Conservation (phyloP, 92 coral and sea anemone species). For the Palythoa caribaeorum region DNA sequence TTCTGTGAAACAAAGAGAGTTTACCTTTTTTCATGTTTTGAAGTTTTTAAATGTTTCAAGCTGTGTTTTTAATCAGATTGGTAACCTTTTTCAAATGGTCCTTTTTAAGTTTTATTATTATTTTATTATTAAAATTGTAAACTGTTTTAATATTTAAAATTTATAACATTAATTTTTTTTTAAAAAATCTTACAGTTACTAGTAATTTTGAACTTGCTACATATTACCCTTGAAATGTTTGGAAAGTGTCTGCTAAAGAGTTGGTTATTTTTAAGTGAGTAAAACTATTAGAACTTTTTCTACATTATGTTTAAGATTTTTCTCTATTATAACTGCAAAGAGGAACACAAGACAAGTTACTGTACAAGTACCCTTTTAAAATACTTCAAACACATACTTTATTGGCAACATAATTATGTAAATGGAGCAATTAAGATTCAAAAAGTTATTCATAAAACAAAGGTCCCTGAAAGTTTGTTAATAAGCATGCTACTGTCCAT, state of each 20-base stretch:
- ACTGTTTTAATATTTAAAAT: no score
- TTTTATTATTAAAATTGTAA: no score
- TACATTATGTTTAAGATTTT: no score
- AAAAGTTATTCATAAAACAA: slow-evolving; percentile 42
- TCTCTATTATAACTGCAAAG: not conserved
- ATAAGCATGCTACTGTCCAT: slow-evolving; percentile 72
- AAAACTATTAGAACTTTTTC: not conserved
- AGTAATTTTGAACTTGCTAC: slow-evolving; percentile 14
- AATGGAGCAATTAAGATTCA: slow-evolving; percentile 23
- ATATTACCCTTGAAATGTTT: not conserved
- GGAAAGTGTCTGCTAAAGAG: not conserved
- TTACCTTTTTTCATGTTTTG: slow-evolving; percentile 12
- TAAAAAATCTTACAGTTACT: not conserved
- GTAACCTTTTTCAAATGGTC: not conserved
- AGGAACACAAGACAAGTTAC: not conserved
- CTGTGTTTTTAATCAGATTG: not conserved
- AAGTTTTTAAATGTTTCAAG: slow-evolving; percentile 12
- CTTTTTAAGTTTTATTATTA: no score
- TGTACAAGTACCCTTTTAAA: not conserved
- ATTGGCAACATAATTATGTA: not conserved
- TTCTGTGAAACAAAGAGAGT: not conserved
- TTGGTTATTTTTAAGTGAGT: no score
- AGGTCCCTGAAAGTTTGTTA: slow-evolving; percentile 64
- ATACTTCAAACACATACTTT: not conserved
- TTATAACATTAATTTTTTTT: no score